Conservation (phyloP, 2,888 invertebrate species). For the Theodoxus fluviatilis region DNA sequence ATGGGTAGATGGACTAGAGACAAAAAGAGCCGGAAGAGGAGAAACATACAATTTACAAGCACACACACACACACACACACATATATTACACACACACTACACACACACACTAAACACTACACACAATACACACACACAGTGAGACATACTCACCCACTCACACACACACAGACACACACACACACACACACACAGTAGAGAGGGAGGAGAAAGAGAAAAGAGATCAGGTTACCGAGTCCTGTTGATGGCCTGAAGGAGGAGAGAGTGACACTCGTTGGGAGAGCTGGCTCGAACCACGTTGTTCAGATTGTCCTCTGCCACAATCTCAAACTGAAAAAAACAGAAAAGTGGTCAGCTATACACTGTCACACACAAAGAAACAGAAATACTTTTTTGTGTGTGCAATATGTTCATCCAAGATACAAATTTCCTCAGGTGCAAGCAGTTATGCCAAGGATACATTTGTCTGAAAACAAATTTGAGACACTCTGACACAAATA, state of each 20-base stretch:
- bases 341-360: constrained; percentile 44
- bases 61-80: too few relatives aligned
- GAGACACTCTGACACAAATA: background rate
- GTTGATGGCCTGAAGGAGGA: constrained; percentile 73
- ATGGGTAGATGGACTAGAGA: too few relatives aligned
- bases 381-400: background rate
- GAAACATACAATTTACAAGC: too few relatives aligned
- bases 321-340: constrained; percentile 76
- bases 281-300: constrained; percentile 75
- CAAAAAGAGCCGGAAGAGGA: too few relatives aligned
- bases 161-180: background rate
- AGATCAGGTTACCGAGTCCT: constrained; percentile 57
- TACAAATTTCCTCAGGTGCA: background rate
- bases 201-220: background rate
- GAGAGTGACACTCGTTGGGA: constrained; percentile 77
- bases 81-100: too few relatives aligned
- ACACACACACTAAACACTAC: background rate
- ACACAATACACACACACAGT: background rate
- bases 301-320: constrained; percentile 76
- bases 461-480: background rate
- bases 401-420: background rate
- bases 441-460: background rate
- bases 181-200: background rate
- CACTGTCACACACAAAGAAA: constrained; percentile 76
- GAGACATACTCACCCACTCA: background rate